phyloP scores from a whole-genome alignment of 2,888 invertebrate genomes.

The Hypsopygia costalis region DNA sequence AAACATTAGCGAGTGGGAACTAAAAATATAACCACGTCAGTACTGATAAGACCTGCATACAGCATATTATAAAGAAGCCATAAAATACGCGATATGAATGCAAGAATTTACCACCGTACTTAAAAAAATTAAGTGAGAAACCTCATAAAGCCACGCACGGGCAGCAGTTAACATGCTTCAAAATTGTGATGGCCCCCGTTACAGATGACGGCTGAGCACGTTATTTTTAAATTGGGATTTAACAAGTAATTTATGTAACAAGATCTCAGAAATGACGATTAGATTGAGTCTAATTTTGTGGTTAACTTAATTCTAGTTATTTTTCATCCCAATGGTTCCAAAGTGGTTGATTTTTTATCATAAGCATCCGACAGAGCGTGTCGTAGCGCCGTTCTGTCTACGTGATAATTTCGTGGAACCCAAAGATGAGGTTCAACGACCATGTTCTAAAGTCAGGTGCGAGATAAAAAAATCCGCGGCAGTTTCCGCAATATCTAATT shows the following conservation, averaged over 20 bases:
- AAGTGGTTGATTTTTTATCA: conserved; percentile 27
- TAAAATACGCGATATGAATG: conserved; percentile 34
- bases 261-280: conserved; percentile 14
- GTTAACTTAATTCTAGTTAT: conserved; percentile 29
- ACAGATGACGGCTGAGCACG: not conserved
- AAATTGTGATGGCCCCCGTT: conserved; percentile 14
- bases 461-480: conserved; percentile 42
- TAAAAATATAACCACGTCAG: conserved; percentile 49
- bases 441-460: conserved; percentile 55
- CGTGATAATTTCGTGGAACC: conserved; percentile 50
- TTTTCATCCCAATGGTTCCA: conserved; percentile 27
- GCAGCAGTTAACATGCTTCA: conserved; percentile 19
- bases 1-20: conserved; percentile 24
- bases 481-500: conserved; percentile 63
- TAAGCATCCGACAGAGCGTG: conserved; percentile 36
- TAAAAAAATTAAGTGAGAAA: conserved; percentile 15
- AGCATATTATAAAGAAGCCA: conserved; percentile 32
- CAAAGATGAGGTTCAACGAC: conserved; percentile 57
- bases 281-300: conserved; percentile 36
- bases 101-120: conserved; percentile 29
- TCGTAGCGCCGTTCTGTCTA: conserved; percentile 50
- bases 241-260: conserved; percentile 13
- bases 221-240: not conserved
- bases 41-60: conserved; percentile 42
- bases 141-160: conserved; percentile 17